These are phyloP conservation scores for Eclectus roratus DNA, from an alignment of 2,113 vertebrate genomes.

Conservation along the genomic window DNA sequence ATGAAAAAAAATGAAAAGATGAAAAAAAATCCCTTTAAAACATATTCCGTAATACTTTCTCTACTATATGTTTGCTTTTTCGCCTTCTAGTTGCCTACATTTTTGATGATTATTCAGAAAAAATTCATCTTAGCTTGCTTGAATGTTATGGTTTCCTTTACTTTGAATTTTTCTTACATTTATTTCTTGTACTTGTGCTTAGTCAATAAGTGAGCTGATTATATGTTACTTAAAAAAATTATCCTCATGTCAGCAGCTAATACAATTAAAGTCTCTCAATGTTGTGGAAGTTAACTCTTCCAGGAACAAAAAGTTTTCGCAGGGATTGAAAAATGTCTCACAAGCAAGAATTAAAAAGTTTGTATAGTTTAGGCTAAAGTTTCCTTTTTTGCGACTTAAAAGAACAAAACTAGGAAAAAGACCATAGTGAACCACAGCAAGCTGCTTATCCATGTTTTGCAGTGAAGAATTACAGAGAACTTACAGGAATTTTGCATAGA, in stretches of 20 bases:
- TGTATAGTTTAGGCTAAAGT: background rate
- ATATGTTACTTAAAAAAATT: background rate
- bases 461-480: background rate
- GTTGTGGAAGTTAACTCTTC: background rate
- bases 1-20: background rate
- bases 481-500: background rate
- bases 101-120: background rate
- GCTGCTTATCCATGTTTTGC: background rate
- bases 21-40: background rate
- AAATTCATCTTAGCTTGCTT: background rate
- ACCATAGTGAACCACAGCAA: background rate
- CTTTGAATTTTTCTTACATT: background rate
- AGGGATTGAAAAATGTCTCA: slow-evolving; percentile 4
- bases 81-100: background rate
- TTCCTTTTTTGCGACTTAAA: background rate
- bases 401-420: background rate
- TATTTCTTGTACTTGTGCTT: background rate
- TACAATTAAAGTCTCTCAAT: background rate
- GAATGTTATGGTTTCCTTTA: background rate
- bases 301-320: background rate
- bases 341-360: background rate
- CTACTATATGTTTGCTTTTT: background rate
- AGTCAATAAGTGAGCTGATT: background rate
- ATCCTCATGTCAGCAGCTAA: background rate
- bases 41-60: background rate